These are phyloP conservation scores for Synanceia verrucosa DNA, from an alignment of 2,797 vertebrate genomes.

Conservation along the genomic window DNA sequence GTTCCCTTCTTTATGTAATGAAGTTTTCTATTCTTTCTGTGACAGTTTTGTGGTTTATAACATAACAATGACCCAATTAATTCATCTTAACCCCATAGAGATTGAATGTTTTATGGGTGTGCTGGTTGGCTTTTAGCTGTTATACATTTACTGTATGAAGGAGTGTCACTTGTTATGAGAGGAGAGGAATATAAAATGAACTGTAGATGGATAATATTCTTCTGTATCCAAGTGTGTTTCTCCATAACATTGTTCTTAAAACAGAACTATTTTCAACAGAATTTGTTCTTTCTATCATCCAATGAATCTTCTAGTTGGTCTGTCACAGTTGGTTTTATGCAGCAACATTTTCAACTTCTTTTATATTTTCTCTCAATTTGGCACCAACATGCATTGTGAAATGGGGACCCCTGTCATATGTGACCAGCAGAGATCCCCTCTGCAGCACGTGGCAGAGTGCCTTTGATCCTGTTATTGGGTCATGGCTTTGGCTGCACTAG, in stretches of 20 bases:
- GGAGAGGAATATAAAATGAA: neutral
- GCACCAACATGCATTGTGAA: too few relatives aligned
- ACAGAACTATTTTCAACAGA: neutral
- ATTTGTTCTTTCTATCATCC: neutral
- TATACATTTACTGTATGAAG: neutral
- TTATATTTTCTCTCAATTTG: too few relatives aligned
- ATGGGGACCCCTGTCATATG: too few relatives aligned
- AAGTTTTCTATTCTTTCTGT: neutral
- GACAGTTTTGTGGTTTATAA: neutral
- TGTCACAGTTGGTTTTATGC: too few relatives aligned
- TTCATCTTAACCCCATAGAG: neutral
- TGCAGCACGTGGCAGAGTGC: constrained; percentile 49
- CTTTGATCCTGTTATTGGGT: constrained; percentile 83
- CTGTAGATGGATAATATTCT: neutral
- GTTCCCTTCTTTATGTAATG: neutral
- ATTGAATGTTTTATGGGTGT: neutral
- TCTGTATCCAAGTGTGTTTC: neutral
- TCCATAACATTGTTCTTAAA: too few relatives aligned
- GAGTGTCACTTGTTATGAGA: neutral
- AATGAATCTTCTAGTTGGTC: neutral
- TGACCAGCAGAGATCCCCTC: constrained; percentile 30
- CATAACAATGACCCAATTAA: neutral
- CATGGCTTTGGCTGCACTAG: constrained; percentile 76
- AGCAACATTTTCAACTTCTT: too few relatives aligned
- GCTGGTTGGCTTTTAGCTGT: neutral